phyloP scores from a whole-genome alignment of 2,888 invertebrate genomes.

The Eumacrocentrus americanus region DNA sequence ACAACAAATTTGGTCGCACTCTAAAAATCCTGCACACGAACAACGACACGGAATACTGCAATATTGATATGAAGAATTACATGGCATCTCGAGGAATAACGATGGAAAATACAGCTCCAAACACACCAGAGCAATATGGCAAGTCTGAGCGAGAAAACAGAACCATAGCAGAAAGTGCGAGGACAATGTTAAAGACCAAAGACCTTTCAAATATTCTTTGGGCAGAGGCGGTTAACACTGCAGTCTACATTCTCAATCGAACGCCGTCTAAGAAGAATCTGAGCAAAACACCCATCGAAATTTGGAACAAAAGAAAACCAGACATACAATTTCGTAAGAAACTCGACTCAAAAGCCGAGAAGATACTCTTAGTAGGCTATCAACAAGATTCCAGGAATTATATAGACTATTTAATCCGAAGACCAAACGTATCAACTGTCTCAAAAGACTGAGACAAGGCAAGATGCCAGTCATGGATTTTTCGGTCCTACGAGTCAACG shows the following conservation, averaged over 20 bases:
- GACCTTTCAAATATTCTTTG: slow-evolving; percentile 20
- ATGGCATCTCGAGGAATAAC: slow-evolving; percentile 22
- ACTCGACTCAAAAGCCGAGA: too few species aligned
- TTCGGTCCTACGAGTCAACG: too few species aligned
- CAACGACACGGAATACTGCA: slow-evolving; percentile 29
- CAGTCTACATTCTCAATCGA: slow-evolving; percentile 20
- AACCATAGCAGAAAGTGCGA: slow-evolving; percentile 27
- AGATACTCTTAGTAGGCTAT: too few species aligned
- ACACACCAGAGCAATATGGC: slow-evolving; percentile 31
- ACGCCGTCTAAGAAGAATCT: slow-evolving; percentile 15
- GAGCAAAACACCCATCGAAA: slow-evolving; percentile 2
- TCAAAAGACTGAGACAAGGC: too few species aligned
- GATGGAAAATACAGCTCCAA: slow-evolving; percentile 29
- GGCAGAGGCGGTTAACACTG: slow-evolving; percentile 29
- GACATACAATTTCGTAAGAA: too few species aligned
- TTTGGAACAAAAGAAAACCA: slow-evolving; percentile 10
- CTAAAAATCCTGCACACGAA: slow-evolving; percentile 26
- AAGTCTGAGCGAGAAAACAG: slow-evolving; percentile 26
- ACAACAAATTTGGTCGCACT: slow-evolving; percentile 20
- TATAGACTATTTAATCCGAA: too few species aligned
- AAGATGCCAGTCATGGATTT: too few species aligned
- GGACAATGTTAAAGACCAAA: slow-evolving; percentile 20
- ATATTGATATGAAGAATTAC: slow-evolving; percentile 38
- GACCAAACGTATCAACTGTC: too few species aligned
- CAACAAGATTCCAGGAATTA: too few species aligned